Base-by-base conservation (phyloP, 2,113 vertebrate genomes). In the Silurus asotus region DNA sequence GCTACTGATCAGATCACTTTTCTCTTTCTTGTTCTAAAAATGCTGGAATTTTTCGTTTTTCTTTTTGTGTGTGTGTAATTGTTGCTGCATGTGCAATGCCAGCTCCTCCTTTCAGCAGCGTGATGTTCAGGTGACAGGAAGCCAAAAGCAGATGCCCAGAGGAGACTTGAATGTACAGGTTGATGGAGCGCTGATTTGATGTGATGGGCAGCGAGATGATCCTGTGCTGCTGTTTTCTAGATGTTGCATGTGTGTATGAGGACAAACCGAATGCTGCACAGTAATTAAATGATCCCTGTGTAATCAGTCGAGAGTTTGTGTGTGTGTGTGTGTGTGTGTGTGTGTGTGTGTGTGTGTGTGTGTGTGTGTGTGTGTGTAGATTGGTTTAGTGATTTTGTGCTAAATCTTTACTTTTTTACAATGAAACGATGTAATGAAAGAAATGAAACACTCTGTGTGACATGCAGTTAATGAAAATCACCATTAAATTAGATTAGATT, bases 81-180 rank as follows among this genome's bases (percentile, higher is more conserved):
- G 69, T 88, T 83, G 75, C 91, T 90, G 86, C 91, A 90, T 91
- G 93, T 92, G 89, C 88, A 90, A 93, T 91, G 85, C 87, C 82
- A 88, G 90, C 90, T 91, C 86, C 37, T 89, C 25, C 86, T 83
- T 25, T 58, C 53, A n/a, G 67, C 61, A 79, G 17, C 86, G 69
- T 87, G 83, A 92, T 20, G 53, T 51, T 45, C 14, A 23, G n/a
- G 82, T 67, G 58, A 78, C 74, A 67, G 65, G 5, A 65, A 70
- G 61, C 61, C 87, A 37, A 58, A 83, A 87, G 82, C 93, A 79
- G 62, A 65, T 48, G 64, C 76, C 65, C 65, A 79, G 91, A 72
- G 91, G 92, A 95, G 94, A 97, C 96, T 97, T 97, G 96, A 97
- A 97, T 97, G 96, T 97, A 97, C 93, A 96, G 96, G 95, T 11